Percentiles rank a stretch among this genome's conserved stretches.
These are phyloP conservation scores for Luehdorfia chinensis DNA, from an alignment of 1,140 invertebrate genomes.

Conservation along the genomic window DNA sequence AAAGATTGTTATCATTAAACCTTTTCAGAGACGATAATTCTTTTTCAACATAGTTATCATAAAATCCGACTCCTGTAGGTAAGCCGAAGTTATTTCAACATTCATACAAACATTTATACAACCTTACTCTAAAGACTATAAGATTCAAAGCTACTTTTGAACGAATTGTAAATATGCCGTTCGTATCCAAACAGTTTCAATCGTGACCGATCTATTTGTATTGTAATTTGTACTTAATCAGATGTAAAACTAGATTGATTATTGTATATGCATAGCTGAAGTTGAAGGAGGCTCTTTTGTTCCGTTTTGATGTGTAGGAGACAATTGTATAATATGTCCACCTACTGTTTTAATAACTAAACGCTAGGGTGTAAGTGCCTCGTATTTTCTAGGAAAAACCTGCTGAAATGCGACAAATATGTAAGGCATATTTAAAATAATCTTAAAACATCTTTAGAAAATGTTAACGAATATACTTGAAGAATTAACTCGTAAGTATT, in stretches of 20 bases:
- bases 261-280: slow-evolving; percentile 43
- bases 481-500: no score
- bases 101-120: background rate
- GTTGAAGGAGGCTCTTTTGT: slow-evolving; percentile 51
- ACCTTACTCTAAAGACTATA: background rate
- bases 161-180: background rate
- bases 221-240: slow-evolving; percentile 74
- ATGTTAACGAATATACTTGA: no score
- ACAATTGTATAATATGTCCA: slow-evolving; percentile 10
- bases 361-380: no score
- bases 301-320: slow-evolving; percentile 21
- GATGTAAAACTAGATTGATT: slow-evolving; percentile 72
- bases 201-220: slow-evolving; percentile 72
- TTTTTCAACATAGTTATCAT: slow-evolving; percentile 15
- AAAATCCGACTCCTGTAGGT: slow-evolving; percentile 4
- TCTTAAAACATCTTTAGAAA: no score
- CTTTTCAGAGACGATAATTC: no score
- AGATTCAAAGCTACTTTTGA: background rate
- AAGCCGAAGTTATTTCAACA: background rate
- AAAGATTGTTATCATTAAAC: slow-evolving; percentile 36
- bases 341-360: no score
- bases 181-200: slow-evolving; percentile 6
- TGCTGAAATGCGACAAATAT: no score
- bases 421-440: no score
- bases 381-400: no score